phyloP scores from a whole-genome alignment of 2,888 invertebrate genomes.

The Drosophila borborema region DNA sequence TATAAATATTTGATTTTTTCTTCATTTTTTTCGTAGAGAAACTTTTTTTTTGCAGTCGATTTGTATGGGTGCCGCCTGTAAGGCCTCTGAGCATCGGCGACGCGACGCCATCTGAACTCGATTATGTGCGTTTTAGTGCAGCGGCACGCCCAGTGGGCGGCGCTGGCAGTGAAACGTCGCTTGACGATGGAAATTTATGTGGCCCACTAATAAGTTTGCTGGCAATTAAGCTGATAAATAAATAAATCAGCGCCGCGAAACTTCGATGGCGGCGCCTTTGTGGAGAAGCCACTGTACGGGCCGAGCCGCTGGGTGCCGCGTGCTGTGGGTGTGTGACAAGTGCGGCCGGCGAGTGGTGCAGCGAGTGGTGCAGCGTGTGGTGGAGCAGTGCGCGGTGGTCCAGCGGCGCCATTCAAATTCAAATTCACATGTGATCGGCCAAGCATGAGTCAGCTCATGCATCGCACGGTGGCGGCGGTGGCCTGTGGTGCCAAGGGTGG shows the following conservation, averaged over 20 bases:
- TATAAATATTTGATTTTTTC: background rate
- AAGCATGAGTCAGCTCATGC: conserved; percentile 64
- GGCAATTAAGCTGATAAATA: conserved; percentile 74
- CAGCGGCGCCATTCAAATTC: conserved; percentile 66
- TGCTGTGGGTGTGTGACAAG: conserved; percentile 76
- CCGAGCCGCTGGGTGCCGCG: conserved; percentile 36
- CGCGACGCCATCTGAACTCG: conserved; percentile 2
- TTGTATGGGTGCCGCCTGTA: conserved; percentile 1
- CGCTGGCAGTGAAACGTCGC: conserved; percentile 12
- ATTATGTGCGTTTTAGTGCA: conserved; percentile 19
- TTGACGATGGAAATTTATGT: conserved; percentile 55
- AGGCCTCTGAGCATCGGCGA: background rate
- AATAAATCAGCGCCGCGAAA: conserved; percentile 69
- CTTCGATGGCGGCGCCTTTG: conserved; percentile 51
- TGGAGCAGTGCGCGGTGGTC: conserved; percentile 9
- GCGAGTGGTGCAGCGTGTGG: background rate
- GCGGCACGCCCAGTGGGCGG: conserved; percentile 30
- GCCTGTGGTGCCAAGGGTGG: background rate
- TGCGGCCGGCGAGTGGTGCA: conserved; percentile 29
- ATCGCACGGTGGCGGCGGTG: conserved; percentile 5
- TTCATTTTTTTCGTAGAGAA: background rate
- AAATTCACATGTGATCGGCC: conserved; percentile 74
- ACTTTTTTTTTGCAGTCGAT: background rate
- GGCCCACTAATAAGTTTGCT: conserved; percentile 58
- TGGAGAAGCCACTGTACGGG: conserved; percentile 12